Evolutionary conservation across 35 echinoderm and acorn worm species (phyloP).

Genomic region (Apostichopus japonicus): DNA sequence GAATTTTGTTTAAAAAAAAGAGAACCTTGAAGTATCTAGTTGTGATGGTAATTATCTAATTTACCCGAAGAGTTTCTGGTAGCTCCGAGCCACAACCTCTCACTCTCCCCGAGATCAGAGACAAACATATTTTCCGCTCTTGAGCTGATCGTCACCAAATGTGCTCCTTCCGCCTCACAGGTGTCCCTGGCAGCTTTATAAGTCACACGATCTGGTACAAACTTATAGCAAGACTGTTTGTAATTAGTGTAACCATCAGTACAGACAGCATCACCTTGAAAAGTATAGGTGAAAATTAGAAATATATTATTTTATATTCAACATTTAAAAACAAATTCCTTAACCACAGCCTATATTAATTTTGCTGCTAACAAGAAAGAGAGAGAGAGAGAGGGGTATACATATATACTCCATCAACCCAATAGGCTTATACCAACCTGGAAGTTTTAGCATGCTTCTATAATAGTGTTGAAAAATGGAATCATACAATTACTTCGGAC

Average conservation of each 20-base stretch:
- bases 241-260: neutral
- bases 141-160: slow-evolving; percentile 30
- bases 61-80: slow-evolving; percentile 26
- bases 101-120: neutral
- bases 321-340: too few relatives aligned
- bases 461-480: too few relatives aligned
- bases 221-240: slow-evolving; percentile 53
- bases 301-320: too few relatives aligned
- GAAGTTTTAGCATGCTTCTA: too few relatives aligned
- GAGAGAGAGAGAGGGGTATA: too few relatives aligned
- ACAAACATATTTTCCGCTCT: slow-evolving; percentile 30
- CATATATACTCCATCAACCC: too few relatives aligned
- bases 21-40: too few relatives aligned
- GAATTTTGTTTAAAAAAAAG: neutral
- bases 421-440: too few relatives aligned
- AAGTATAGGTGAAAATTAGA: too few relatives aligned
- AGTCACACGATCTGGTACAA: neutral
- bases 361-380: too few relatives aligned
- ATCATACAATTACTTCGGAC: too few relatives aligned
- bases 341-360: too few relatives aligned
- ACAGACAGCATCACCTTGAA: neutral
- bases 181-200: neutral
- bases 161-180: slow-evolving; percentile 16
- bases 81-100: slow-evolving; percentile 21
- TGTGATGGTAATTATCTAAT: neutral